Base-by-base conservation (phyloP, 2,888 invertebrate genomes). In the Beris morrisii region DNA sequence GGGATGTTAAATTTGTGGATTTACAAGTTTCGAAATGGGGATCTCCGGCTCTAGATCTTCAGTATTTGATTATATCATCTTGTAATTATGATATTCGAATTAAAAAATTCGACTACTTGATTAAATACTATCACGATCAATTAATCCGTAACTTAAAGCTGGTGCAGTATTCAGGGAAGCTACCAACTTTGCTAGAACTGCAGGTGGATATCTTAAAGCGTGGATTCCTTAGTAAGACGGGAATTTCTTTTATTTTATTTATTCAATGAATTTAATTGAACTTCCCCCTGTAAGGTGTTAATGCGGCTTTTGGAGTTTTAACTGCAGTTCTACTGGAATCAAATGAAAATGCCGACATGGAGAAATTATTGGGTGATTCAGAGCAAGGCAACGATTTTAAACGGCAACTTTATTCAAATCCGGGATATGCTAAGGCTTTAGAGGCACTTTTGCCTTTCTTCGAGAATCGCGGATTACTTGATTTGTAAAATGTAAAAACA, bases 1-100 rank as follows among this genome's bases (percentile, higher is more conserved):
- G 74, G 54, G 76, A 78, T 43, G 63, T 75, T 1, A 66, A 73
- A 1, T 70, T 79, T 13, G 67, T 79, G 4, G 79, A 79, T 68
- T 77, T 73, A 61, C 79, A 79, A 71, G 50, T 70, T 7, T 71
- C 70, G 30, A 69, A 69, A 32, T 73, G 72, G 66, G 76, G 76
- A 1, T 72, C 76, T 0, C 76, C 75, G 3, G 71, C 73, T 0
- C 48, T 71, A 1, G 77, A 77, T 70, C 32, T 76, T 5, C 73
- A 71, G 50, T 76, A 75, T 61, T 70, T 74, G 0, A 58, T 74
- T 4, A 72, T 73, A 32, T 73, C 74, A 52, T 70, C 76, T 0
- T 44, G 73, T 66, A 67, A 69, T 2, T 45, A 65, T 6, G 71
- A 75, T 5, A 59, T 72, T n/a, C 71, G 74, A 3, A 63, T 69